These are phyloP conservation scores for Nomada goodeniana DNA, from an alignment of 2,888 invertebrate species.

Conservation along the genomic window DNA sequence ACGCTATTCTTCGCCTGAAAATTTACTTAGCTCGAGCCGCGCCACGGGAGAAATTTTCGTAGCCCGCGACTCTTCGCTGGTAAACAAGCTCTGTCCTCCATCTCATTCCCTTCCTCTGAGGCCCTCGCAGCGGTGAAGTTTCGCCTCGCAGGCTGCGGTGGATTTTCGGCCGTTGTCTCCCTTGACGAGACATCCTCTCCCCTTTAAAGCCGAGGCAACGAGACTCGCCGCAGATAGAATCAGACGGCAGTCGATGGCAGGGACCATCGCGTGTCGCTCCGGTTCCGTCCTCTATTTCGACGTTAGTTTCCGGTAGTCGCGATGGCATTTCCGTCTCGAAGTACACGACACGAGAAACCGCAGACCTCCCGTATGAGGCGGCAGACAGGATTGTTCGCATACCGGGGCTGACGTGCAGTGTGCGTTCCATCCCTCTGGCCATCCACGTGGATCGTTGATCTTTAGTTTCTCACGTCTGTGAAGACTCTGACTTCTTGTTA, in stretches of 20 bases:
- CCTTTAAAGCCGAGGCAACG: slow-evolving; percentile 58
- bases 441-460: slow-evolving; percentile 62
- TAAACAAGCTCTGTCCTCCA: slow-evolving; percentile 1
- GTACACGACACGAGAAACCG: slow-evolving; percentile 72
- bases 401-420: slow-evolving; percentile 58
- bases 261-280: slow-evolving; percentile 42
- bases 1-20: not conserved
- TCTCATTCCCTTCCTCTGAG: not conserved
- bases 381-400: slow-evolving; percentile 75
- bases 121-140: not conserved
- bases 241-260: slow-evolving; percentile 65
- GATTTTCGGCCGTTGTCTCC: slow-evolving; percentile 27
- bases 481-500: slow-evolving; percentile 37
- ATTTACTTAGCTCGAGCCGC: slow-evolving; percentile 1
- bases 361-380: slow-evolving; percentile 70
- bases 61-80: slow-evolving; percentile 7
- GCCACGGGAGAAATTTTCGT: slow-evolving; percentile 14
- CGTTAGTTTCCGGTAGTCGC: slow-evolving; percentile 68
- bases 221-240: slow-evolving; percentile 59
- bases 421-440: slow-evolving; percentile 61
- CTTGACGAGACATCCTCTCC: slow-evolving; percentile 43
- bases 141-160: not conserved
- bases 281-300: slow-evolving; percentile 57
- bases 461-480: slow-evolving; percentile 53
- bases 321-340: slow-evolving; percentile 70